Percentiles rank a stretch among this genome's conserved stretches.
phyloP scores from a whole-genome alignment of 2,797 vertebrate species.

The Tenualosa ilisha region DNA sequence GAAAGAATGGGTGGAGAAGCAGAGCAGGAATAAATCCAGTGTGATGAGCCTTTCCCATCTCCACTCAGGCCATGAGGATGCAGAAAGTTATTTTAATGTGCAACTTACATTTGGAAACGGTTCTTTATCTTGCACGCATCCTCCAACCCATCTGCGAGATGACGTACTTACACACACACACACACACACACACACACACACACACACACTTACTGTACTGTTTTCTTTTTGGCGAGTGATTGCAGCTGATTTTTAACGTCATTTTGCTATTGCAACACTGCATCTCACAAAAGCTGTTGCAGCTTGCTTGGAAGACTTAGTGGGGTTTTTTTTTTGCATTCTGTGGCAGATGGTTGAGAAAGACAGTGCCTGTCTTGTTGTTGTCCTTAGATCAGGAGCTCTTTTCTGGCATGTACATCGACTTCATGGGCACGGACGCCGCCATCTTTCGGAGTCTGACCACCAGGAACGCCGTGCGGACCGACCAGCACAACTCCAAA shows the following conservation, averaged over 20 bases:
- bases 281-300: neutral
- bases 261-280: neutral
- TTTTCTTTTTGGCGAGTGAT: neutral
- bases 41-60: neutral
- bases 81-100: neutral
- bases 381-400: constrained; percentile 87
- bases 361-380: constrained; percentile 10
- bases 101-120: neutral
- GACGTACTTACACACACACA: neutral
- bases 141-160: constrained; percentile 1
- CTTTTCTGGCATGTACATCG: constrained; percentile 98
- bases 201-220: neutral
- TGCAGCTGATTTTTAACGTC: neutral
- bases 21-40: neutral
- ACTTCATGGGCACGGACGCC: constrained; percentile 98
- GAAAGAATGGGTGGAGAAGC: neutral
- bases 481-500: constrained; percentile 98
- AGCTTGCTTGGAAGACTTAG: neutral
- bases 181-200: neutral
- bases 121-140: neutral
- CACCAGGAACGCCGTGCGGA: constrained; percentile 89
- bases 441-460: constrained; percentile 98
- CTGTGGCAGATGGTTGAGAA: neutral
- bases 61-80: neutral
- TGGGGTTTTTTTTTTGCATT: neutral